These are phyloP conservation scores for Falco biarmicus DNA, from an alignment of 2,797 vertebrate species.

Conservation along the genomic window DNA sequence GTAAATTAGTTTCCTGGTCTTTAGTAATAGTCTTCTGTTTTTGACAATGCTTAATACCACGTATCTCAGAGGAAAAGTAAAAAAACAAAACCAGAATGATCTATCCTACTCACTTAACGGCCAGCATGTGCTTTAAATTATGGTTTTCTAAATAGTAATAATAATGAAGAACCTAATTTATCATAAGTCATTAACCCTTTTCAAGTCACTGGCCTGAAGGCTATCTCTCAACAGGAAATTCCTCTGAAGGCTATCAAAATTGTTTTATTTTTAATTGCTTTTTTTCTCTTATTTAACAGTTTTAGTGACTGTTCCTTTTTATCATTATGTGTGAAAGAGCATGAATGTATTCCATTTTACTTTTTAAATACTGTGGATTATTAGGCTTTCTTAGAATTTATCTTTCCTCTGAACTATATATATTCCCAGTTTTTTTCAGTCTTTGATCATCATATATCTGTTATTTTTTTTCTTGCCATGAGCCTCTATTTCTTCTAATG, in stretches of 20 bases:
- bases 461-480: neutral
- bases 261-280: neutral
- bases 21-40: neutral
- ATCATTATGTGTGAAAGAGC: neutral
- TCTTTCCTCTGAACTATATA: neutral
- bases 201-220: neutral
- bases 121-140: neutral
- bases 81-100: neutral
- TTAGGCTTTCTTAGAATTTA: neutral
- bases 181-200: neutral
- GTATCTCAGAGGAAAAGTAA: neutral
- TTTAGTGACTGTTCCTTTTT: neutral
- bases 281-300: neutral
- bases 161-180: neutral
- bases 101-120: neutral
- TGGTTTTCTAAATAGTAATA: neutral
- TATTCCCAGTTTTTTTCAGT: neutral
- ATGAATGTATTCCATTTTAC: neutral
- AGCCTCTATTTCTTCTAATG: neutral
- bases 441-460: neutral
- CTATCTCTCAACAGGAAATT: neutral
- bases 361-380: neutral
- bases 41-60: neutral
- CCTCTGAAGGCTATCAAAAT: neutral
- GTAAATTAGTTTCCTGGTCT: constrained; percentile 15